Base-by-base conservation (phyloP, 2,888 invertebrate genomes). In the Andrena flavipes region DNA sequence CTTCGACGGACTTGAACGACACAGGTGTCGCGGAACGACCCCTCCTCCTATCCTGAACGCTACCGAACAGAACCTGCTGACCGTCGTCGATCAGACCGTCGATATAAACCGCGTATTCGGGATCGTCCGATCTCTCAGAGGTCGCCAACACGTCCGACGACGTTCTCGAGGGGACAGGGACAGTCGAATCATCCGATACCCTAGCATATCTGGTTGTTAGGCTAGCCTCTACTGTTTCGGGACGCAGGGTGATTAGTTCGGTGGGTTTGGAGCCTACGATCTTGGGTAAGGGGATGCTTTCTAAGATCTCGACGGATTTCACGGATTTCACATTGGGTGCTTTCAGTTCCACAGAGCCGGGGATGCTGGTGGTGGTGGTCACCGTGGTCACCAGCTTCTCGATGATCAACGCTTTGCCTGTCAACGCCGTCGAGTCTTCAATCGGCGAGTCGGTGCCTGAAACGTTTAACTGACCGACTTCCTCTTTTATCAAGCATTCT, bases 201-300 rank as follows among this genome's bases (percentile, higher is more conserved):
- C 89, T 91, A 78, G 92, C 91, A 82, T 92, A 92, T 72, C 88
- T 93, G 30, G 91, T 92, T 35, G 90, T 91, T 77, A 93, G 81
- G 83, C 88, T 92, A 77, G 92, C 91, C 71, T 93, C 93, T 68
- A 93, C 92, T 33, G 80, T 91, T 69, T 91, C 93, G 20, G 93
- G 93, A 77, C 92, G 89, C 71, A 93, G 87, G 74, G 90, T 88
- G 74, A 93, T 88, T 69, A 93, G 85, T 81, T 92, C 90, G 74
- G 91, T 90, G 65, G 85, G 73, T 76, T 90, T 92, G 29, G 89
- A 87, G 54, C 84, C 85, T 80, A 87, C 84, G 71, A 85, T 84
- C 72, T 82, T 86, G 48, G 88, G 85, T 69, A 89, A 67, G 48
- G 89, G 85, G 51, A 90, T 78, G 77, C 85, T 91, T 75, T 90